These are phyloP conservation scores for Nomada flava DNA, from an alignment of 2,888 invertebrate genomes.

Conservation along the genomic window DNA sequence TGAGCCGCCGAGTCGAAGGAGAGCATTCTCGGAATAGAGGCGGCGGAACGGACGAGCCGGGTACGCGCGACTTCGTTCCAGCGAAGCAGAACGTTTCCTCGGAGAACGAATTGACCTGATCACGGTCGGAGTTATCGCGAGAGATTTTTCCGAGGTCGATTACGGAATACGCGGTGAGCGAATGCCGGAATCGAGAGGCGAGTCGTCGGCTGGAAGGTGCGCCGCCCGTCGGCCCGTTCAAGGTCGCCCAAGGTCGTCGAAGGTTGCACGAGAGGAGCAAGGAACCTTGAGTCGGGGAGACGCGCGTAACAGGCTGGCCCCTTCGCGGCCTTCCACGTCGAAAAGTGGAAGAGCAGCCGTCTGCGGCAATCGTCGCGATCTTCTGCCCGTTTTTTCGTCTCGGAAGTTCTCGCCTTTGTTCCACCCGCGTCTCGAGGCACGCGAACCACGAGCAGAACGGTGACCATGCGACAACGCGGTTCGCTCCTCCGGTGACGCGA, in stretches of 20 bases:
- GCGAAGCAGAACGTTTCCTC: not conserved
- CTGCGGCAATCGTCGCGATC: conserved; percentile 21
- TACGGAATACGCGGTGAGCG: conserved; percentile 23
- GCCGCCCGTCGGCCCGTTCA: conserved; percentile 63
- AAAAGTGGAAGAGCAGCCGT: conserved; percentile 48
- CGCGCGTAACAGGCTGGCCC: conserved; percentile 68
- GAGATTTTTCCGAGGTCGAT: conserved; percentile 30
- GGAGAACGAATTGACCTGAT: not conserved
- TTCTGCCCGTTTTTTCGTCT: not conserved
- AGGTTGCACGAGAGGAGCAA: conserved; percentile 72
- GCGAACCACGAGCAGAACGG: not conserved
- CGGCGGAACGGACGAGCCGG: conserved; percentile 20
- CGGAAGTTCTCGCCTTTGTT: not conserved
- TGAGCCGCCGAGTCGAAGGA: not conserved
- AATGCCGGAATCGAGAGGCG: conserved; percentile 36
- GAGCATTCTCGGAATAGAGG: conserved; percentile 11
- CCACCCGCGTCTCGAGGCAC: not conserved
- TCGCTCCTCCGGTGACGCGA: not conserved
- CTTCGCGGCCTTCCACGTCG: conserved; percentile 42
- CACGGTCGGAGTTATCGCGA: not conserved
- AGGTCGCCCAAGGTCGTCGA: conserved; percentile 73
- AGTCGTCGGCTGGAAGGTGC: conserved; percentile 24
- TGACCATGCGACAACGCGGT: not conserved
- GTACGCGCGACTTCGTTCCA: not conserved
- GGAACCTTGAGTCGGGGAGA: conserved; percentile 65